Evolutionary conservation across 1,140 invertebrate species (phyloP), one percentile per base, ranked within the genome.

Genomic region (Aphaenogaster rudis): DNA sequence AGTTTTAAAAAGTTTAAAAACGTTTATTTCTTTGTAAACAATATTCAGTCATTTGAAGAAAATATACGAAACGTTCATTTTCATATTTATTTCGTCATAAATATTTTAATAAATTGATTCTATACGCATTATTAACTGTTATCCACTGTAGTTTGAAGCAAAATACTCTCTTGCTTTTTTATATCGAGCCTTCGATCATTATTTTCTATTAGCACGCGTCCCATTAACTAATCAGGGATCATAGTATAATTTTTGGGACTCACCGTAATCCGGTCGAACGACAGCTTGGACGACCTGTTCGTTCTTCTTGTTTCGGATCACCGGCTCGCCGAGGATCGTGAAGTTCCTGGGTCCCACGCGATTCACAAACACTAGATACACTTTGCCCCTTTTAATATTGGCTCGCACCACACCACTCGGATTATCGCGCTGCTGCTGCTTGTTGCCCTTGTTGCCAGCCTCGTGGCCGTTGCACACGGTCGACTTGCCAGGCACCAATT

Each of bases 341-440:
- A 96, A 97, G 95, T 97, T 97, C 92, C 96, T 96, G 91, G 96
- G 96, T 94, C 96, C 96, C 88, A 96, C 96, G 92, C 96, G 96
- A 93, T 96, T 96, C 92, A 96, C 96, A 95, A 97, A 97, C 94
- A 97, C 96, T 93, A 97, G 94, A 95, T 97, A 97, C 94, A 96
- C 96, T 93, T 96, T 96, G 84, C 96, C 96, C 89, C 96, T 95
- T 91, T 96, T 96, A 91, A 97, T 96, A 92, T 96, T 96, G 82
- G 96, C 96, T 82, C 96, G 94, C 90, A 96, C 95, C 82, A 96
- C 92, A 87, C 94, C 96, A 90, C 95, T 93, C 84, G 88, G 87
- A 92, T 94, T 92, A 86, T 94, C 92, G 81, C 92, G 91, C 28
- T 93, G 89, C 72, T 89, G 86, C 42, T 86, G 82, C 50, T 76